Base-by-base conservation (phyloP, 2,113 vertebrate species). In the Boulengeromyrus knoepffleri region DNA sequence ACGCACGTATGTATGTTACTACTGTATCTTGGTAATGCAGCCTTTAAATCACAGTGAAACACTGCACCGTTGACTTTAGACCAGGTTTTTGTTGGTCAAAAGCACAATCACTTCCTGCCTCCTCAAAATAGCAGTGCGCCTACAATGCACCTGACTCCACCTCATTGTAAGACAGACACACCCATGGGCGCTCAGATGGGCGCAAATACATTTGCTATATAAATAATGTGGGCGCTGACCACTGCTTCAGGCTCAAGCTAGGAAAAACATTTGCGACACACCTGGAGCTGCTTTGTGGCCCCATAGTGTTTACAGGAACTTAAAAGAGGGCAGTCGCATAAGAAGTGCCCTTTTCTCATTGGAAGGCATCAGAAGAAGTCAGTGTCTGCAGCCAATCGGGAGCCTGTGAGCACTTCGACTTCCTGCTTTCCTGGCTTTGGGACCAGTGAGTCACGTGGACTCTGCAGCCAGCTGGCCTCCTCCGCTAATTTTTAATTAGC, bases 401-500 rank as follows among this genome's bases (percentile, higher is more conserved):
- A 17, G 70, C 21, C 84, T 50, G 21, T 27, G 45, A 27, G 42
- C n/a, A 50, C 84, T 50, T 15, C 3, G 36, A 42, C 15, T 19
- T 39, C 13, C 47, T 31, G 49, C n/a, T 6, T 50, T n/a, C 84
- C 46, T 3, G 12, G 46, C 3, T 45, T 53, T 36, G 3, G 31
- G n/a, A 56, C 50, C n/a, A n/a, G 36, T 87, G n/a, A 87, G 12
- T 52, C 21, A 87, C 27, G 1, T 47, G 47, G 45, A 27, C n/a
- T 50, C 47, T 21, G 10, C 17, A 45, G 56, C 12, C 83, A 42
- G 4, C 36, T 45, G 42, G 66, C 62, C 83, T 80, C 88, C 88
- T 90, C 90, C 66, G 87, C 21, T 80, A 89, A 91, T 92, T 92
- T 87, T 92, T 89, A 89, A 91, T 58, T 9, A 88, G 92, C 90